Evolutionary conservation across 1,140 invertebrate species (phyloP), one percentile per base, ranked within the genome.

Genomic region (Euura saliciscinereae): DNA sequence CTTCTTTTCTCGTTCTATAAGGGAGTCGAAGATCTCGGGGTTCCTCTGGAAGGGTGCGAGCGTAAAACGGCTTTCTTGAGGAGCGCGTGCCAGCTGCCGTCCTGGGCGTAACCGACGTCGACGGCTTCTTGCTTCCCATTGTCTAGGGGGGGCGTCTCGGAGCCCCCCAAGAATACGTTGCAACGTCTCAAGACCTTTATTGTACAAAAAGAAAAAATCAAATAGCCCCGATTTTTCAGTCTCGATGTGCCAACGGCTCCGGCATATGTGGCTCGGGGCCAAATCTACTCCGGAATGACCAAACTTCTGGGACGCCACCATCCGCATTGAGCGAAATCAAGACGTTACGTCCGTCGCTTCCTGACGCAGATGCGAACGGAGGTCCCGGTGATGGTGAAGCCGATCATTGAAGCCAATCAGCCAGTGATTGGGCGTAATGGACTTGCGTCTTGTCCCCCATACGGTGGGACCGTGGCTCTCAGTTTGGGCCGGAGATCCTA

Each of bases 371-470:
- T 10, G 51, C 51, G 28, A 44, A 7, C 77, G 82, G 78, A 77
- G 81, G 78, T 76, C 28, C 81, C 76, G 83, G 78, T 81, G 80
- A 82, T 85, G 81, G 85, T 28, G 28, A 28, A 28, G 83, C 84
- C 78, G 84, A 86, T 86, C 86, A 84, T 88, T 87, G 87, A 85
- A 86, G 85, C 85, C 86, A 88, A 88, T 88, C 84, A 87, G 68
- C 77, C 75, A 71, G 78, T 88, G 86, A 88, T 88, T 88, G 85
- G 84, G 83, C 83, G 81, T 88, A 88, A 88, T 88, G 85, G 86
- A 87, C 86, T 87, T 88, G 86, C 86, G 85, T 88, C 86, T 88
- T 88, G 85, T 87, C 80, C 85, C 85, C 85, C 79, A 84, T 78
- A 74, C 74, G 84, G 84, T 83, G 78, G 85, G 84, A 28, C 28